These are phyloP conservation scores for Chaenogobius annularis DNA, from an alignment of 2,113 vertebrate species.

Conservation along the genomic window DNA sequence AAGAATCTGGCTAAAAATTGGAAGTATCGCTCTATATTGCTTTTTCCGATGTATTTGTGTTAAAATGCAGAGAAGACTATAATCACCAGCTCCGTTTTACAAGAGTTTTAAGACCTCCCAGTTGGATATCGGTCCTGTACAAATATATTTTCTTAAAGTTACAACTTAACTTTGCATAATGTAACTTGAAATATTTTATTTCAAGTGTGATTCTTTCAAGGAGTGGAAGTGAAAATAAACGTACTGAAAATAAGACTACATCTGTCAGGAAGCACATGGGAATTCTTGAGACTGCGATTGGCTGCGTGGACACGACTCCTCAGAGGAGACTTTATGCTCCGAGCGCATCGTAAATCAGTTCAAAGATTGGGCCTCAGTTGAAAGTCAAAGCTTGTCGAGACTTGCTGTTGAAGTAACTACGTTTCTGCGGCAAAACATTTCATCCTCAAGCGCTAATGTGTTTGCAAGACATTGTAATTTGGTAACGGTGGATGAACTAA, in stretches of 20 bases:
- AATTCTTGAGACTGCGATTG: background rate
- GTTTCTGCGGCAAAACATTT: background rate
- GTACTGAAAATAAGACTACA: background rate
- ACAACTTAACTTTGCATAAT: background rate
- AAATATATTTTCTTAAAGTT: background rate
- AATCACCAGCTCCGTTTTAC: no score
- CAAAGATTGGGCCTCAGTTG: background rate
- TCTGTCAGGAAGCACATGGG: background rate
- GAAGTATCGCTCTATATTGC: no score
- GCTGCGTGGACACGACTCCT: slow-evolving; percentile 4
- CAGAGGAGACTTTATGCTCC: background rate
- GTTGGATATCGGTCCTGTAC: background rate
- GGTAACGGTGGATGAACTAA: background rate
- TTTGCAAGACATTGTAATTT: background rate
- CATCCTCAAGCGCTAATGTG: background rate
- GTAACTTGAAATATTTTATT: slow-evolving; percentile 1
- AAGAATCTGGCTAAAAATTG: no score
- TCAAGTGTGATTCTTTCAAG: slow-evolving; percentile 4
- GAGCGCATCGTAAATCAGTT: background rate
- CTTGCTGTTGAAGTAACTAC: background rate
- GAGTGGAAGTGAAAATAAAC: background rate
- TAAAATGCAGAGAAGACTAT: no score
- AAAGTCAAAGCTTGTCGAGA: background rate
- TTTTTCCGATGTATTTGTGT: no score
- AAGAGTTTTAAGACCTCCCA: background rate